phyloP scores from a whole-genome alignment of 23 tunicate species.

The Trididemnum nubilum region DNA sequence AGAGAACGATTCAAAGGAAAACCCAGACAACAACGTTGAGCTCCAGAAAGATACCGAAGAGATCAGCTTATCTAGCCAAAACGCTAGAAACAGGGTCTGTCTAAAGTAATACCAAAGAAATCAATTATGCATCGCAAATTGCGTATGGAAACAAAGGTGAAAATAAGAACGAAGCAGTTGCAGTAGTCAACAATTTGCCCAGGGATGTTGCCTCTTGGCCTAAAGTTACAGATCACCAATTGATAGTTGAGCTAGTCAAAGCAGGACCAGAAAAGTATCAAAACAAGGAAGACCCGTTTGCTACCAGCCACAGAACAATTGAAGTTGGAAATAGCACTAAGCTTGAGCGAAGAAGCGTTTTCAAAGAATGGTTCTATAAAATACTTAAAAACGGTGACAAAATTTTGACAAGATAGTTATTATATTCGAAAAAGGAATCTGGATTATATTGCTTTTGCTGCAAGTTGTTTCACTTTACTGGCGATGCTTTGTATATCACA shows the following conservation, averaged over 20 bases:
- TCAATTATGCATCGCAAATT: constrained; percentile 43
- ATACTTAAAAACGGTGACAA: constrained; percentile 34
- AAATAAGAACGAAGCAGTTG: constrained; percentile 36
- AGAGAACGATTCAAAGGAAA: constrained; percentile 53
- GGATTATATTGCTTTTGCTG: constrained; percentile 31
- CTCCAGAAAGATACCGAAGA: constrained; percentile 46
- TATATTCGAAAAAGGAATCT: constrained; percentile 20
- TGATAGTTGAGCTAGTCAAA: too few species aligned
- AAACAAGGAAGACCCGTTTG: too few species aligned
- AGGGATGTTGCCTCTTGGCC: too few species aligned
- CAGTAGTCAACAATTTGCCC: too few species aligned
- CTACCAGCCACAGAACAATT: too few species aligned
- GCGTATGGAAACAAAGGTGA: constrained; percentile 38
- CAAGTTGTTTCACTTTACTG: constrained; percentile 31
- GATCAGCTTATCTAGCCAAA: constrained; percentile 40
- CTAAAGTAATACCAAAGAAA: constrained; percentile 48
- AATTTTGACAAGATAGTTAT: constrained; percentile 22
- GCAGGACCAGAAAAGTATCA: too few species aligned
- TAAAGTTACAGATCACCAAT: too few species aligned
- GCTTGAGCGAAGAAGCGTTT: constrained; percentile 30
- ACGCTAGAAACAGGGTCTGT: constrained; percentile 50
- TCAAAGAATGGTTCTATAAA: constrained; percentile 33
- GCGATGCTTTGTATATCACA: constrained; percentile 39
- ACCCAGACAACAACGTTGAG: constrained; percentile 51
- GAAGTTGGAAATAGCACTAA: too few species aligned